Percentiles rank a stretch among this genome's conserved stretches.
These are phyloP conservation scores for Tetropium fuscum DNA, from an alignment of 2,888 invertebrate genomes.

Conservation along the genomic window DNA sequence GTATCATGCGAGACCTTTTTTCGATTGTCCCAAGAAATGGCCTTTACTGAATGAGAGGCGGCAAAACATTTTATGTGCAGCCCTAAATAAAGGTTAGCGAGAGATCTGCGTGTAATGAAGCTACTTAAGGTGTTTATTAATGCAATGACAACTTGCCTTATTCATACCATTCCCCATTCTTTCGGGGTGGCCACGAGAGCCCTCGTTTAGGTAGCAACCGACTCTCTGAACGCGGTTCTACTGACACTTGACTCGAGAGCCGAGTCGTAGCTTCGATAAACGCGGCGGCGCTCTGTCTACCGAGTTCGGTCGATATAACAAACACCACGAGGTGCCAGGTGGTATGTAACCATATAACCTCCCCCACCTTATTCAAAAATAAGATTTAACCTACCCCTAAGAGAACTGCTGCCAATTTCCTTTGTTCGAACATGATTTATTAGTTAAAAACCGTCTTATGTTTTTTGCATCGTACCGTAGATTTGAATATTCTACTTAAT, in stretches of 20 bases:
- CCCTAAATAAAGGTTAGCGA: too few relatives aligned
- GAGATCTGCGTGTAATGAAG: too few relatives aligned
- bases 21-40: too few relatives aligned
- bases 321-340: constrained; percentile 58
- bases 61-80: too few relatives aligned
- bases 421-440: too few relatives aligned
- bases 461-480: too few relatives aligned
- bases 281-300: constrained; percentile 41
- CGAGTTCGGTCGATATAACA: constrained; percentile 54
- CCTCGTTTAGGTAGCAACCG: constrained; percentile 30
- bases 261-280: constrained; percentile 18
- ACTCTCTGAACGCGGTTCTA: constrained; percentile 35
- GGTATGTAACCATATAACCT: constrained; percentile 50
- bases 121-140: constrained; percentile 16
- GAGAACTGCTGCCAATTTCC: constrained; percentile 12
- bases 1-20: too few relatives aligned
- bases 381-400: constrained; percentile 35
- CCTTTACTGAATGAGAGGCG: too few relatives aligned
- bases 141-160: constrained; percentile 73
- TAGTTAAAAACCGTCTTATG: too few relatives aligned
- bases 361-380: constrained; percentile 34
- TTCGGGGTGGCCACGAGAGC: constrained; percentile 34
- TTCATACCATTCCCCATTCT: constrained; percentile 92
- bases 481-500: too few relatives aligned
- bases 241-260: constrained; percentile 28